phyloP scores from a whole-genome alignment of 1,140 invertebrate species.

The Anoplophora glabripennis region DNA sequence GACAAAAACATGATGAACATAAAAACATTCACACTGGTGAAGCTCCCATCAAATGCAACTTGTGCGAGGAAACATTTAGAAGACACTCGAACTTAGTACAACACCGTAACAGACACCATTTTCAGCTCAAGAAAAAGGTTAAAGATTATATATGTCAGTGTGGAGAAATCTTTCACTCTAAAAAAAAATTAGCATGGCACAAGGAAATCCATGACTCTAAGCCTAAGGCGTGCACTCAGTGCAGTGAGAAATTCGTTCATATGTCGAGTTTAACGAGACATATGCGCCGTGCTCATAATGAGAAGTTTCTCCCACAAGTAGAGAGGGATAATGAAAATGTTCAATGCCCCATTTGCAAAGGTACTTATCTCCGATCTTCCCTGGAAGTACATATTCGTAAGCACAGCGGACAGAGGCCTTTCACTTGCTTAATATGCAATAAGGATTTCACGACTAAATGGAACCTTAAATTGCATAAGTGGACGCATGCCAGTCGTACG shows the following conservation, averaged over 20 bases:
- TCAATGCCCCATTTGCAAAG: constrained; percentile 76
- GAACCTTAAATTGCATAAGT: constrained; percentile 83
- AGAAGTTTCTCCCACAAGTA: constrained; percentile 65
- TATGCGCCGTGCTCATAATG: constrained; percentile 76
- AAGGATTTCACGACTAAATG: constrained; percentile 84
- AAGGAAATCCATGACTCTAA: constrained; percentile 78
- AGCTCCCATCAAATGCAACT: constrained; percentile 74
- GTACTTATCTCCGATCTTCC: constrained; percentile 73
- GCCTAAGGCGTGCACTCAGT: constrained; percentile 79
- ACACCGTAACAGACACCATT: constrained; percentile 70
- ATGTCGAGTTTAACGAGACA: constrained; percentile 77
- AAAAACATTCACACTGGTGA: constrained; percentile 78
- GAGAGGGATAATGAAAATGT: constrained; percentile 65
- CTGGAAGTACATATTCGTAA: constrained; percentile 77
- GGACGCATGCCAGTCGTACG: constrained; percentile 81
- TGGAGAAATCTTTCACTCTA: constrained; percentile 76
- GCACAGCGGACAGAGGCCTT: constrained; percentile 71
- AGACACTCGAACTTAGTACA: constrained; percentile 82
- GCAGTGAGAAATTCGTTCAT: constrained; percentile 81
- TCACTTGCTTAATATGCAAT: constrained; percentile 77
- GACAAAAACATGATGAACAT: constrained; percentile 75
- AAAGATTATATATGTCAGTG: constrained; percentile 81
- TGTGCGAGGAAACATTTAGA: constrained; percentile 80
- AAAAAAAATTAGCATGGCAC: constrained; percentile 80
- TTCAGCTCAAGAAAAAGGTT: constrained; percentile 62